These are phyloP conservation scores for Zaprionus obscuricornis DNA, from an alignment of 2,888 invertebrate species.

Conservation along the genomic window DNA sequence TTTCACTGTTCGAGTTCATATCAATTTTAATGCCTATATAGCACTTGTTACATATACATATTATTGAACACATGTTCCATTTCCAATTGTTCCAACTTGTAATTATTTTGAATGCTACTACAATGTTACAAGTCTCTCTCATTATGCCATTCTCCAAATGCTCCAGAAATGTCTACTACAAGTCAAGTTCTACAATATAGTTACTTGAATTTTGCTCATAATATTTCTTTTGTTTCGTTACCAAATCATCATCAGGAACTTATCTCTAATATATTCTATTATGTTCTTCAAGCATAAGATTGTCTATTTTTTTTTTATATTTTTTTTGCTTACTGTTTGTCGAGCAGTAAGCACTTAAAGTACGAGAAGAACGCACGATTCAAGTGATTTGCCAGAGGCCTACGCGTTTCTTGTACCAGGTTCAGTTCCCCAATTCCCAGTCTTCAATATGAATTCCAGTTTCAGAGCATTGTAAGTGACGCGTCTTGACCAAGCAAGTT, in stretches of 20 bases:
- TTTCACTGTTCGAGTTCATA: no score
- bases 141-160: no score
- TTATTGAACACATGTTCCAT: no score
- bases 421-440: no score
- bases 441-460: no score
- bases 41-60: no score
- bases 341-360: constrained; percentile 22
- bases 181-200: constrained; percentile 9
- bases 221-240: background rate
- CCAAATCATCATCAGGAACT: constrained; percentile 3
- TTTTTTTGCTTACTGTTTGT: constrained; percentile 12
- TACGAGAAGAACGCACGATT: constrained; percentile 19
- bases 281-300: constrained; percentile 15
- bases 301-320: no score
- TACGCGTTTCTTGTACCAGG: no score
- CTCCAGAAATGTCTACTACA: no score
- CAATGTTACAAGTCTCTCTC: no score
- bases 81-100: background rate
- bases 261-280: constrained; percentile 18
- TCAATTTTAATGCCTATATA: no score
- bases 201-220: background rate
- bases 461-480: constrained; percentile 36
- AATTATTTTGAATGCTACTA: background rate
- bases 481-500: constrained; percentile 29
- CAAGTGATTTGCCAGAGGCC: constrained; percentile 11